phyloP scores from a whole-genome alignment of 2,113 vertebrate species.

The Chlorodrepanis virens region DNA sequence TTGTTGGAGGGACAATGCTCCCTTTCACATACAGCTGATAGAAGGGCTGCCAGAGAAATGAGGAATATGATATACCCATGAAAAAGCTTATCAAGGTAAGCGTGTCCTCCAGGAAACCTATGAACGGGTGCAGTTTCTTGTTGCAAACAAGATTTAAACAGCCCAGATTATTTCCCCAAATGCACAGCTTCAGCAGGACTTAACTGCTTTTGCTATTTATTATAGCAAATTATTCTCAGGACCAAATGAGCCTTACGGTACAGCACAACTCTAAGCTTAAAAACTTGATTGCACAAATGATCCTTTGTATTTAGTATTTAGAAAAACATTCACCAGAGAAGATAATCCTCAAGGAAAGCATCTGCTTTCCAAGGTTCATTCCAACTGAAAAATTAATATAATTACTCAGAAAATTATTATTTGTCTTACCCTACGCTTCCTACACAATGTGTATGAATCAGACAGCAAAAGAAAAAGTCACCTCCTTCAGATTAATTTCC shows the following conservation, averaged over 20 bases:
- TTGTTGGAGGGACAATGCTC: background rate
- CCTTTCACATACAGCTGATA: background rate
- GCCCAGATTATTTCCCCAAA: background rate
- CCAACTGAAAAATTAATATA: slow-evolving; percentile 24
- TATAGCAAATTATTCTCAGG: background rate
- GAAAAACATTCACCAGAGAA: background rate
- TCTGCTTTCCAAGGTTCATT: slow-evolving; percentile 24
- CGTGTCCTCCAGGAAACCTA: background rate
- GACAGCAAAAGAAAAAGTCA: slow-evolving; percentile 4
- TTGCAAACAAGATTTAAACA: background rate
- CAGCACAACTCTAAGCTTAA: background rate
- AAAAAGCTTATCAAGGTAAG: background rate
- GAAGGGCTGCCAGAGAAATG: background rate
- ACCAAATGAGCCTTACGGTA: background rate
- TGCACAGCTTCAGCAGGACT: background rate
- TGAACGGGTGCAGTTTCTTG: background rate
- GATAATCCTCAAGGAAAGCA: background rate
- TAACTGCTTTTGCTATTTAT: background rate
- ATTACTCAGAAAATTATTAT: slow-evolving; percentile 47
- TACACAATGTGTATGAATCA: slow-evolving; percentile 36
- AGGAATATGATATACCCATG: background rate
- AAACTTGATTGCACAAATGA: background rate
- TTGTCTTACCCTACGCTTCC: slow-evolving; percentile 17
- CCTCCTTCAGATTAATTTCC: slow-evolving; percentile 32
- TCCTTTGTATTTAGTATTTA: background rate